phyloP scores from a whole-genome alignment of 92 coral and sea anemone species.

The Blastomussa wellsi region DNA sequence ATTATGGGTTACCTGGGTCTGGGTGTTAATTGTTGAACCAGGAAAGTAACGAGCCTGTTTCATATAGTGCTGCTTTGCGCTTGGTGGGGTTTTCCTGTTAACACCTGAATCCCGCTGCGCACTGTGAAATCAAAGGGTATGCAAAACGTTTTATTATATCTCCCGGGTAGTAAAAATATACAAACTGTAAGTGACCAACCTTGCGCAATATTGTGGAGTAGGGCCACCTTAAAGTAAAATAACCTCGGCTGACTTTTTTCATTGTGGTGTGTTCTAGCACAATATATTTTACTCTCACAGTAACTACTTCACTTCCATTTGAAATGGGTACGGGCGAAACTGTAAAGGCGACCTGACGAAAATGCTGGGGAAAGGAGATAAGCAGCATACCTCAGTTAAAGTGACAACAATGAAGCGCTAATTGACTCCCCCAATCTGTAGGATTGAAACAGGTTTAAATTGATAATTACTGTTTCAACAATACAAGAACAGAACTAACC shows the following conservation, averaged over 20 bases:
- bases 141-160: background rate
- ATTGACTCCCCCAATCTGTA: background rate
- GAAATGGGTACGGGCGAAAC: too few relatives aligned
- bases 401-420: too few relatives aligned
- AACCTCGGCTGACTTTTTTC: too few relatives aligned
- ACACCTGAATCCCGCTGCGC: slow-evolving; percentile 51
- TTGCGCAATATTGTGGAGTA: too few relatives aligned
- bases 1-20: slow-evolving; percentile 43
- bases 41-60: slow-evolving; percentile 95
- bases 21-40: slow-evolving; percentile 78
- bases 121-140: slow-evolving; percentile 2
- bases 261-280: too few relatives aligned
- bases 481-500: slow-evolving; percentile 45
- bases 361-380: too few relatives aligned
- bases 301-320: too few relatives aligned
- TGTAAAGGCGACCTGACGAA: too few relatives aligned
- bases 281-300: too few relatives aligned
- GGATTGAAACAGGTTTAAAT: background rate
- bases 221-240: too few relatives aligned
- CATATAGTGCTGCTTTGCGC: slow-evolving; percentile 96
- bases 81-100: slow-evolving; percentile 83
- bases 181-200: too few relatives aligned
- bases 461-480: background rate
- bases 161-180: background rate
- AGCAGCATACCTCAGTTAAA: too few relatives aligned